phyloP scores from a whole-genome alignment of 2,888 invertebrate genomes.

The Hydrotaea cyrtoneurina region DNA sequence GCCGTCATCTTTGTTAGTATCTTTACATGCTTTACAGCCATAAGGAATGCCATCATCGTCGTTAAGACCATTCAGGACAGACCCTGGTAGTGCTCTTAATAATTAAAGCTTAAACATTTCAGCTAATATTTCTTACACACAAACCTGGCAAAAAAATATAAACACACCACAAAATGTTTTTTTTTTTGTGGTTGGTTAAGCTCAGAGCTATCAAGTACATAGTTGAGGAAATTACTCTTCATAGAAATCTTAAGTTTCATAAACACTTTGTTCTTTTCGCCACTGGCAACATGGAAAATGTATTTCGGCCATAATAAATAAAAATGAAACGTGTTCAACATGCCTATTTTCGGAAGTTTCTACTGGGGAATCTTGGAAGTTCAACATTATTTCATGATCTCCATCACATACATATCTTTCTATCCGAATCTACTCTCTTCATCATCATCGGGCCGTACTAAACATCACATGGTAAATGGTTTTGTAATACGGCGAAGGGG shows the following conservation, averaged over 20 bases:
- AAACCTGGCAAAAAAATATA: slow-evolving; percentile 12
- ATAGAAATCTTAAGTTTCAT: not conserved
- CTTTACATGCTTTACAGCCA: not conserved
- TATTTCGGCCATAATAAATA: not conserved
- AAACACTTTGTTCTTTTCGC: not conserved
- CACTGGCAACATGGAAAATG: not conserved
- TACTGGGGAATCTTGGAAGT: not conserved
- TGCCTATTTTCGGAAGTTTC: not conserved
- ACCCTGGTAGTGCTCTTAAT: not conserved
- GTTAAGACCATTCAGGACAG: not conserved
- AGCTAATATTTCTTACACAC: not conserved
- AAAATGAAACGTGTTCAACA: not conserved
- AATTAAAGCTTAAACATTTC: slow-evolving; percentile 25
- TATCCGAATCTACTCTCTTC: not conserved
- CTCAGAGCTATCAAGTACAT: slow-evolving; percentile 49
- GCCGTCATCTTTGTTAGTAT: not conserved
- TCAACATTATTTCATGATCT: not conserved
- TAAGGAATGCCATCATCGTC: not conserved
- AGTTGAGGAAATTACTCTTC: slow-evolving; percentile 35
- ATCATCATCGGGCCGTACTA: not conserved
- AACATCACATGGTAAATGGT: no score
- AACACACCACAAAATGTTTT: not conserved
- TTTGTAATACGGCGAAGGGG: slow-evolving; percentile 32
- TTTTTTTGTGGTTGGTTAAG: not conserved
- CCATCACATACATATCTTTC: not conserved